phyloP scores from a whole-genome alignment of 1,140 invertebrate species.

The Panagrolaimus sp. region DNA sequence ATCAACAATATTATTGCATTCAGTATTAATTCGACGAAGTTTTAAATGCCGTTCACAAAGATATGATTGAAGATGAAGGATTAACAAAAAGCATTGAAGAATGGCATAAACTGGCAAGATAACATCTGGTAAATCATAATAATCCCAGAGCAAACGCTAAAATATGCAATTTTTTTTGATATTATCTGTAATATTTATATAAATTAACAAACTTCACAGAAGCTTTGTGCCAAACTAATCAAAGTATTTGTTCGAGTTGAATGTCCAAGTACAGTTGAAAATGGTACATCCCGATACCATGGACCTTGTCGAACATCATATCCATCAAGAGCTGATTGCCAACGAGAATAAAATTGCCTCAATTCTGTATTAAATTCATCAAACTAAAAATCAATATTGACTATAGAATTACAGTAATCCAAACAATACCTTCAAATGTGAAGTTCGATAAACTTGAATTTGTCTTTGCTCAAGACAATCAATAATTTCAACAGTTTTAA shows the following conservation, averaged over 20 bases:
- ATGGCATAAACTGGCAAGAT: conserved; percentile 18
- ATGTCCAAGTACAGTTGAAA: not conserved
- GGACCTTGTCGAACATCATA: not conserved
- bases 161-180: conserved; percentile 6
- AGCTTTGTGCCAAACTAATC: not conserved
- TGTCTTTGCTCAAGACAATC: not conserved
- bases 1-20: not conserved
- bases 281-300: not conserved
- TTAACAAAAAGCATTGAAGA: not conserved
- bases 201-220: conserved; percentile 7
- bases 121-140: conserved; percentile 31
- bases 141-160: conserved; percentile 27
- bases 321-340: not conserved
- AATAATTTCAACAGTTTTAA: not conserved
- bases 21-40: not conserved
- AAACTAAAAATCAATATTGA: not conserved
- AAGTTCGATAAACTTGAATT: not conserved
- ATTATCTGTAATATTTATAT: not conserved
- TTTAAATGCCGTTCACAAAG: conserved; percentile 1
- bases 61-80: not conserved
- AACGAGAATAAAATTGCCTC: not conserved
- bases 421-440: not conserved
- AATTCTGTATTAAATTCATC: conserved; percentile 3
- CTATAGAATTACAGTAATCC: not conserved
- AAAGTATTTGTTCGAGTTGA: not conserved